phyloP scores from a whole-genome alignment of 37 sponge, comb jelly and placozoan species.

The Geodia barretti region DNA sequence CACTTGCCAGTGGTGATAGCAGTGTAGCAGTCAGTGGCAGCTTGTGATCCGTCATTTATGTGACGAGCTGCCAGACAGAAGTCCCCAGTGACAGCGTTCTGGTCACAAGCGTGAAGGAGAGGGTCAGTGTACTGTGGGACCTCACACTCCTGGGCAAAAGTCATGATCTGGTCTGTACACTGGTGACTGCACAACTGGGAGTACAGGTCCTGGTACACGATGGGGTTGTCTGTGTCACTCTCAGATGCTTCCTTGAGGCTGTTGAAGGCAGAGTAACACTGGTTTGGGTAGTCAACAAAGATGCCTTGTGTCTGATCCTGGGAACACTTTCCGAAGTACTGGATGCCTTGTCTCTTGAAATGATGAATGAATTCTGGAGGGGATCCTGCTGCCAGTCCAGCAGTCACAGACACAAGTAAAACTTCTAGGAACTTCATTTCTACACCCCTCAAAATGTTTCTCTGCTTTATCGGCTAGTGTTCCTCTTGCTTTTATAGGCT shows the following conservation, averaged over 20 bases:
- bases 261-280: background rate
- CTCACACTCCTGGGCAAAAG: background rate
- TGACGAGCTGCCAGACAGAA: background rate
- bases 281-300: too few species aligned
- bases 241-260: background rate
- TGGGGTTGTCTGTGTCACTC: background rate
- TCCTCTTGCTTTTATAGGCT: too few species aligned
- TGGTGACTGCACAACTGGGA: background rate
- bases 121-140: background rate
- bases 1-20: background rate
- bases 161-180: background rate
- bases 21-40: background rate
- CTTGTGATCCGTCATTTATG: background rate
- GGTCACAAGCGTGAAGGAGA: background rate
- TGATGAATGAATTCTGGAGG: background rate
- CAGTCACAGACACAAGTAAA: background rate
- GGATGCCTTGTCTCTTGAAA: background rate
- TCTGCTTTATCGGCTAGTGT: too few species aligned
- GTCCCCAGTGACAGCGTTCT: background rate
- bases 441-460: too few species aligned
- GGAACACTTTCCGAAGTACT: background rate
- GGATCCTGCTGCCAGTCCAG: background rate
- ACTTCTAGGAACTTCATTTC: background rate
- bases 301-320: background rate
- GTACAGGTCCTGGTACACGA: background rate